These are phyloP conservation scores for Hylaea fasciaria DNA, from an alignment of 2,888 invertebrate species.

Conservation along the genomic window DNA sequence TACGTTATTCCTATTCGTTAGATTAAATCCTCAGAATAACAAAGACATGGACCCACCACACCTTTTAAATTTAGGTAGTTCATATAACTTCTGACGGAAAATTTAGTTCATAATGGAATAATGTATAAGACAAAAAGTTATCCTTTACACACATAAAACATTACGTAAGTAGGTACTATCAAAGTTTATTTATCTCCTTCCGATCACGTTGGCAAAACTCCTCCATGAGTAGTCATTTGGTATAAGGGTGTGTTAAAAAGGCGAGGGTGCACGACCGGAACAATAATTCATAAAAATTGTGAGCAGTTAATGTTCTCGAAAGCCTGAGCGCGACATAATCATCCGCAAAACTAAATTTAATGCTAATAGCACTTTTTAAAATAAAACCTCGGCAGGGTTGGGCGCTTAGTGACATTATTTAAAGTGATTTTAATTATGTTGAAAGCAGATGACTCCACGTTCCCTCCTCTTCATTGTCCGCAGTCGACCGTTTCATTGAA, in stretches of 20 bases:
- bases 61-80: no score
- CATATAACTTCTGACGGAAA: no score
- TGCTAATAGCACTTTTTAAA: constrained; percentile 84
- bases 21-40: no score
- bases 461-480: constrained; percentile 83
- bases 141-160: no score
- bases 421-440: constrained; percentile 85
- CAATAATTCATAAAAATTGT: constrained; percentile 83
- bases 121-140: no score
- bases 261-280: constrained; percentile 70
- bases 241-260: constrained; percentile 76
- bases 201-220: neutral
- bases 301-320: constrained; percentile 75
- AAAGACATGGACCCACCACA: no score
- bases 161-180: no score
- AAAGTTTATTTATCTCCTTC: no score
- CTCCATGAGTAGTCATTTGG: constrained; percentile 68
- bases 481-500: constrained; percentile 47
- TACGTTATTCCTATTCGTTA: no score
- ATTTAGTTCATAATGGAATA: no score
- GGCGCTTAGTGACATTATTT: constrained; percentile 82
- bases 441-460: constrained; percentile 82
- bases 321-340: constrained; percentile 82
- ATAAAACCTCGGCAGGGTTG: constrained; percentile 78
- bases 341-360: constrained; percentile 84